A percentile compares a stretch with the other conserved stretches of the same genome.
phyloP scores from a whole-genome alignment of 2,113 vertebrate species.

The Myiagra hebetior region DNA sequence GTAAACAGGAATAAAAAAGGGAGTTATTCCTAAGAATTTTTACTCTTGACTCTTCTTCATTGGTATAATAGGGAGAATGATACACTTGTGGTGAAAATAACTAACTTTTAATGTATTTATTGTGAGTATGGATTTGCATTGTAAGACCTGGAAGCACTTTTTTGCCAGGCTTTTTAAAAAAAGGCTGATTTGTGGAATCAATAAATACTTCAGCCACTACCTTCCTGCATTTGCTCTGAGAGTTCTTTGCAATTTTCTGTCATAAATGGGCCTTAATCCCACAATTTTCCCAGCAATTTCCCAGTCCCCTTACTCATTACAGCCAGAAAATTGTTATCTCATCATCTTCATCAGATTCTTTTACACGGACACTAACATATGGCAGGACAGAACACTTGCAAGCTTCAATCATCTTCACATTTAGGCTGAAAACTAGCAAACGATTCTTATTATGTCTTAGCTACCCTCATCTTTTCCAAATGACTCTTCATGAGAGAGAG shows the following conservation, averaged over 20 bases:
- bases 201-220: constrained; percentile 9
- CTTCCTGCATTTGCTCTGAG: background rate
- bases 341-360: constrained; percentile 48
- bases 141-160: background rate
- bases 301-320: constrained; percentile 22
- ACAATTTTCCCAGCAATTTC: constrained; percentile 56
- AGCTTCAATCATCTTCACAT: constrained; percentile 32
- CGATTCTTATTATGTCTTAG: constrained; percentile 26
- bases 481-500: background rate
- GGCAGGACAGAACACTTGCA: constrained; percentile 37
- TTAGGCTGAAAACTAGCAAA: constrained; percentile 40
- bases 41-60: background rate
- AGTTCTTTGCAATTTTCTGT: constrained; percentile 49
- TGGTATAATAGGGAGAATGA: background rate
- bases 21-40: background rate
- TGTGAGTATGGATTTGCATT: background rate
- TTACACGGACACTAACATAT: constrained; percentile 30
- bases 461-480: constrained; percentile 6
- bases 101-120: background rate
- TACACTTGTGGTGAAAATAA: background rate
- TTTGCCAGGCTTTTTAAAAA: background rate
- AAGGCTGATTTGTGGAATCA: constrained; percentile 8
- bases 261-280: constrained; percentile 46
- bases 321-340: constrained; percentile 50
- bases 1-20: background rate